A percentile compares a stretch with the other conserved stretches of the same genome.
These are phyloP conservation scores for Scomberomorus guttatus DNA, from an alignment of 2,797 vertebrate genomes.

Conservation along the genomic window DNA sequence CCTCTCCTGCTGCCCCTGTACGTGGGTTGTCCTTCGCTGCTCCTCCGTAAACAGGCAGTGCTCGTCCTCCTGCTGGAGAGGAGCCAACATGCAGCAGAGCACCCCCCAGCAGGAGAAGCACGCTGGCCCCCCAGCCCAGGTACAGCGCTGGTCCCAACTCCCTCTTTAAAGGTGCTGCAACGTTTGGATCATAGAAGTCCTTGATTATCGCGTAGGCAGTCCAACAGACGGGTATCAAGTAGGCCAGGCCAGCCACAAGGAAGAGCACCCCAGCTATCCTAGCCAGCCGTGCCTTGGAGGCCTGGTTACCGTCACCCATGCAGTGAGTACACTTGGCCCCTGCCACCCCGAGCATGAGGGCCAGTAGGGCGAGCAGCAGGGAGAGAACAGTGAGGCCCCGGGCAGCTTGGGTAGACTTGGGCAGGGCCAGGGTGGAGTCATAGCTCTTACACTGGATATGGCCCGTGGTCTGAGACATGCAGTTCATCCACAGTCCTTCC, in stretches of 20 bases:
- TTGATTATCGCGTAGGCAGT: conserved; percentile 76
- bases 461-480: conserved; percentile 91
- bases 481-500: conserved; percentile 98
- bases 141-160: conserved; percentile 85
- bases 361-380: conserved; percentile 81
- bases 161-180: conserved; percentile 81
- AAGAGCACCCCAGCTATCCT: conserved; percentile 73
- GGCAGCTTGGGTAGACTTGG: conserved; percentile 74
- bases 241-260: conserved; percentile 74
- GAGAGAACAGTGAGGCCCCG: conserved; percentile 79
- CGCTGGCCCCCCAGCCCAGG: conserved; percentile 81
- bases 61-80: conserved; percentile 54
- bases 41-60: conserved; percentile 48
- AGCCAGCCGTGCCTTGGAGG: conserved; percentile 74
- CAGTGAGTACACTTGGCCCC: conserved; percentile 86
- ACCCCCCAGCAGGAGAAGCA: conserved; percentile 82
- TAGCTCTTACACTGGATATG: conserved; percentile 96
- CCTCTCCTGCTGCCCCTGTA: conserved; percentile 53
- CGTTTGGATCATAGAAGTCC: conserved; percentile 82
- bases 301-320: conserved; percentile 71
- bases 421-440: conserved; percentile 91
- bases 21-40: conserved; percentile 66
- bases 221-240: conserved; percentile 81
- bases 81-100: conserved; percentile 80
- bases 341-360: conserved; percentile 73